Evolutionary conservation across 1,140 invertebrate genomes (phyloP).

Genomic region (Drosophila pseudoananassae): DNA sequence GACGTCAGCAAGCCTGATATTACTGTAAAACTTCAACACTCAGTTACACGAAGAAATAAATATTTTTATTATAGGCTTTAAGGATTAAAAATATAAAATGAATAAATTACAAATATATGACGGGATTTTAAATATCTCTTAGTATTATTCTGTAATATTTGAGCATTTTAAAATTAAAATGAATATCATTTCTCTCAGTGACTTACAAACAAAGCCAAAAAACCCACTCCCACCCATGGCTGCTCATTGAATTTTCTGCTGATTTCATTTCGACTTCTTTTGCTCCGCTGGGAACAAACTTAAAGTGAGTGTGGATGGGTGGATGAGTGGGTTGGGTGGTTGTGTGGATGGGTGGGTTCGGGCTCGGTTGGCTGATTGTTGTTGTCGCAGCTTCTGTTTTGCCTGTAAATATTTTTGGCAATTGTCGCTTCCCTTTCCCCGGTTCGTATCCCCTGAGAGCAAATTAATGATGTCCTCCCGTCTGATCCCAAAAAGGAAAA

Average conservation of each 20-base stretch:
- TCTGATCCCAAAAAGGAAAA: slow-evolving; percentile 53
- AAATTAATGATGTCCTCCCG: slow-evolving; percentile 78
- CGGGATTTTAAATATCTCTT: neutral
- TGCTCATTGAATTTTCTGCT: slow-evolving; percentile 82
- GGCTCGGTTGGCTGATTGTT: slow-evolving; percentile 54
- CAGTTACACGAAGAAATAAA: slow-evolving; percentile 1
- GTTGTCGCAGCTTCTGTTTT: slow-evolving; percentile 66
- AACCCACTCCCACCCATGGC: neutral
- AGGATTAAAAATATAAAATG: neutral
- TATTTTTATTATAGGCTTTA: neutral
- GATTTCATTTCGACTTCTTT: slow-evolving; percentile 83
- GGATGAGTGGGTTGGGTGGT: neutral
- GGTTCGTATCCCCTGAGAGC: slow-evolving; percentile 28
- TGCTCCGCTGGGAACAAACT: slow-evolving; percentile 77
- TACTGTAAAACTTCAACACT: slow-evolving; percentile 22
- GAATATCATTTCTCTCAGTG: neutral
- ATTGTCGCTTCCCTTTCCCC: slow-evolving; percentile 50
- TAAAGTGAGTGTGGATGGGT: slow-evolving; percentile 33
- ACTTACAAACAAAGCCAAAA: neutral
- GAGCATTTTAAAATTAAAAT: neutral
- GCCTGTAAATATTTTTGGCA: slow-evolving; percentile 80
- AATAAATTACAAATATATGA: neutral
- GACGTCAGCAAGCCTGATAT: slow-evolving; percentile 51
- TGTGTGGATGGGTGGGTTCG: slow-evolving; percentile 32
- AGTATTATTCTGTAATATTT: neutral